Conservation (phyloP, 2,113 vertebrate genomes). For the Mixornis gularis region DNA sequence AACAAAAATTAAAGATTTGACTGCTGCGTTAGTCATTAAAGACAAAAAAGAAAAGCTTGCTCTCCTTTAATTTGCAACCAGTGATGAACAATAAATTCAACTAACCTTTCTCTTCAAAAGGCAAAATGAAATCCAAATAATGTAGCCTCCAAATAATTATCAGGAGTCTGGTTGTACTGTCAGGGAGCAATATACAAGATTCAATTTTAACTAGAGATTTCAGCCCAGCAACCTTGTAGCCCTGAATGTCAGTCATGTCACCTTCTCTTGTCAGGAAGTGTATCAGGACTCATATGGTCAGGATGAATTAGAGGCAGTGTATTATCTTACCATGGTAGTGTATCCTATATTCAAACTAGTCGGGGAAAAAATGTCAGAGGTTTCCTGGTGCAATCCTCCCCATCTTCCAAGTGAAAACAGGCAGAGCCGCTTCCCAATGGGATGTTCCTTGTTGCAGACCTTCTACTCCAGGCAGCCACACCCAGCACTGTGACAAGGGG, state of each 20-base stretch:
- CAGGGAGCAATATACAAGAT: constrained; percentile 61
- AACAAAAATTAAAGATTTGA: background rate
- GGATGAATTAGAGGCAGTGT: constrained; percentile 43
- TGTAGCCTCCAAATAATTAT: constrained; percentile 67
- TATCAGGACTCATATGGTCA: constrained; percentile 51
- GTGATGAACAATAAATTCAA: constrained; percentile 55
- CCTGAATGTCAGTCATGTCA: constrained; percentile 70
- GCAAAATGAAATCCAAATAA: constrained; percentile 63
- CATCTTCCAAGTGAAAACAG: background rate
- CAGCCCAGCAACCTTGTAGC: constrained; percentile 55
- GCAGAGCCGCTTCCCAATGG: background rate
- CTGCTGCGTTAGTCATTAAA: background rate
- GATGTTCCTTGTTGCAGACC: background rate
- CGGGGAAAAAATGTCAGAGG: background rate
- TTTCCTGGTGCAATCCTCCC: background rate
- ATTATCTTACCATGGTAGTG: background rate
- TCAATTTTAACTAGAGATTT: constrained; percentile 74
- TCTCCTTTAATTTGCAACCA: constrained; percentile 36
- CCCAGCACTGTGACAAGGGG: background rate
- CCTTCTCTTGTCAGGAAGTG: constrained; percentile 47
- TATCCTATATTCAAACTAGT: constrained; percentile 24
- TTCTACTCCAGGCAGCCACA: background rate
- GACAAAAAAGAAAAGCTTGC: background rate
- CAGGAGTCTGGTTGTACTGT: constrained; percentile 43
- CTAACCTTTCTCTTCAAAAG: constrained; percentile 10